Percentiles rank a stretch among this genome's conserved stretches.
These are phyloP conservation scores for Hoplostethus mediterraneus DNA, from an alignment of 2,797 vertebrate genomes.

Conservation along the genomic window DNA sequence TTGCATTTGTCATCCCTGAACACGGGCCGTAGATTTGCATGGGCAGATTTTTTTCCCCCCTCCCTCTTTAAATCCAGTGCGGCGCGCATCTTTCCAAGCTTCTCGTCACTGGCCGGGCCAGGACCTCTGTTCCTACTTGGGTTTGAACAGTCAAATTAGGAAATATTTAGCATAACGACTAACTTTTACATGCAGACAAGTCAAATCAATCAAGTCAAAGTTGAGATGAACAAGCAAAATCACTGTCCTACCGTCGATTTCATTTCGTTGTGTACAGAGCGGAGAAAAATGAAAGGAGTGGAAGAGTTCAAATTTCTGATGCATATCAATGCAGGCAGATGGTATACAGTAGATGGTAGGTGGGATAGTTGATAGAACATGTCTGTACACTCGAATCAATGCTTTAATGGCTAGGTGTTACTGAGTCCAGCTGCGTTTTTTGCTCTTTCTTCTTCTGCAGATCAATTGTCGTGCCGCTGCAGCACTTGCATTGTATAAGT, in stretches of 20 bases:
- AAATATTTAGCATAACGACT: neutral
- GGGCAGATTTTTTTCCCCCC: conserved; percentile 1
- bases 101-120: neutral
- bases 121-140: neutral
- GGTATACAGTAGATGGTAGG: neutral
- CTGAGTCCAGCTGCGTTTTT: neutral
- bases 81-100: neutral
- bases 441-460: no score
- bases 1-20: conserved; percentile 47
- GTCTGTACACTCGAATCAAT: no score
- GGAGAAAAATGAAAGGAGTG: neutral
- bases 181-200: conserved; percentile 7
- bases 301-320: neutral
- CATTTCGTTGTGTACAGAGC: conserved; percentile 6
- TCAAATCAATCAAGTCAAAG: neutral
- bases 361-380: no score
- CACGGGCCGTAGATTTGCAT: conserved; percentile 33
- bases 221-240: conserved; percentile 32
- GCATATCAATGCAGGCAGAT: neutral
- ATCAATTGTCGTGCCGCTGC: neutral
- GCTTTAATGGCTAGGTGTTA: neutral
- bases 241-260: neutral
- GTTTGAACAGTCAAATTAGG: conserved; percentile 40
- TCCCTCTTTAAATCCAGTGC: conserved; percentile 12
- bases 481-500: neutral